Evolutionary conservation across 2,113 vertebrate genomes (phyloP).

Genomic region (Poeciliopsis retropinna): DNA sequence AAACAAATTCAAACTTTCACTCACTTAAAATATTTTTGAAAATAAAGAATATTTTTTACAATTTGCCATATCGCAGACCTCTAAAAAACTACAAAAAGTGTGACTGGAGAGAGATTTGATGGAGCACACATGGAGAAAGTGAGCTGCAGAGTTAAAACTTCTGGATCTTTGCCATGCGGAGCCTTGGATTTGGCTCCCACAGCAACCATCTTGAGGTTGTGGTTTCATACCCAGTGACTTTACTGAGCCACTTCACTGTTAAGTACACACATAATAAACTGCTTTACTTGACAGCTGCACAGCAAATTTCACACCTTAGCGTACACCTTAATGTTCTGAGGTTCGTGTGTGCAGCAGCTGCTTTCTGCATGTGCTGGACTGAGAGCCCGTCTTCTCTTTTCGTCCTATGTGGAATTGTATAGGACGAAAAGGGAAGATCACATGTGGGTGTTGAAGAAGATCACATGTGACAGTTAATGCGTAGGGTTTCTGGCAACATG

Average conservation of each 20-base stretch:
- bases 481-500: conserved; percentile 74
- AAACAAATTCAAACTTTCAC: neutral
- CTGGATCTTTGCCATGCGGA: conserved; percentile 62
- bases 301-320: conserved; percentile 17
- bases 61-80: conserved; percentile 10
- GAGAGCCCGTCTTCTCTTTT: conserved; percentile 33
- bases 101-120: conserved; percentile 56
- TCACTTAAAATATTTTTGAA: neutral
- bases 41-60: neutral
- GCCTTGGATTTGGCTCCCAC: conserved; percentile 43
- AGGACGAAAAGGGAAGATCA: neutral
- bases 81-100: conserved; percentile 52
- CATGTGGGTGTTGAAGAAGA: conserved; percentile 70
- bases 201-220: conserved; percentile 64
- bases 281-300: conserved; percentile 20
- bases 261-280: conserved; percentile 68
- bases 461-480: conserved; percentile 72
- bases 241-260: conserved; percentile 51
- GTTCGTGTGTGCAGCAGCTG: conserved; percentile 14
- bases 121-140: conserved; percentile 71
- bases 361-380: conserved; percentile 23
- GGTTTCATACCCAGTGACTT: conserved; percentile 70
- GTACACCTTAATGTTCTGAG: conserved; percentile 5
- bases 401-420: conserved; percentile 62
- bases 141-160: conserved; percentile 60